Evolutionary conservation across 2,113 vertebrate species (phyloP).

Genomic region (Elanus axillaris): DNA sequence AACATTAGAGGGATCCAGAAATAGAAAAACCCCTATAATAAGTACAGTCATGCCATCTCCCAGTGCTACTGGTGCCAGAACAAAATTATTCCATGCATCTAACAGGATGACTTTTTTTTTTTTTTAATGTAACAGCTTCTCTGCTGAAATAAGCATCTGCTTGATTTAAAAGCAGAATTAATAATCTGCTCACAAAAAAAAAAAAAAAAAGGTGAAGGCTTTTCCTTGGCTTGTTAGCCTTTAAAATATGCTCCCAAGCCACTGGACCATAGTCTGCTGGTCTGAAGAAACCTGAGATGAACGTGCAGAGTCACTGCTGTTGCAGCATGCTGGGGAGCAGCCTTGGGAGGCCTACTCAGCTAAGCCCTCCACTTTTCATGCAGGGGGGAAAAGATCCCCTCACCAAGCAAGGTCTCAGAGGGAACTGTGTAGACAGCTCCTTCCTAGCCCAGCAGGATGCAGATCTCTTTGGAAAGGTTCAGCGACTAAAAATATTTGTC

Average conservation of each 20-base stretch:
- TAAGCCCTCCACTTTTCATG: background rate
- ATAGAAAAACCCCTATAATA: slow-evolving; percentile 34
- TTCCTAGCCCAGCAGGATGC: background rate
- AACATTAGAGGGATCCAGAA: slow-evolving; percentile 55
- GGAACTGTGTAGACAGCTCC: background rate
- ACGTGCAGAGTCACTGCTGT: background rate
- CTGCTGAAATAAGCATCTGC: slow-evolving; percentile 13
- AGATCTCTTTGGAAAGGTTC: background rate
- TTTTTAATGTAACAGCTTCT: slow-evolving; percentile 33
- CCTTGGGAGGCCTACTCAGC: background rate
- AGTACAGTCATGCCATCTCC: slow-evolving; percentile 13
- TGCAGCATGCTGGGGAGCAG: background rate
- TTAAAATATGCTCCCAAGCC: slow-evolving; percentile 2
- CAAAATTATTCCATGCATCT: slow-evolving; percentile 41
- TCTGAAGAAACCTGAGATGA: background rate
- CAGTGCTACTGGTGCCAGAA: slow-evolving; percentile 23
- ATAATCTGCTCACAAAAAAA: background rate
- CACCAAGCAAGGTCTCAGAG: background rate
- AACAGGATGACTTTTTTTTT: background rate
- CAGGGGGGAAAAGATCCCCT: background rate
- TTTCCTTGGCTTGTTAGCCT: slow-evolving; percentile 33
- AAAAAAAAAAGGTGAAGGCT: background rate
- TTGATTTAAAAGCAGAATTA: slow-evolving; percentile 43
- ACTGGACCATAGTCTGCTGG: background rate
- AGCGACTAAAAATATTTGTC: background rate